Conservation (phyloP, 2,888 invertebrate genomes). For the Coenonympha glycerion region DNA sequence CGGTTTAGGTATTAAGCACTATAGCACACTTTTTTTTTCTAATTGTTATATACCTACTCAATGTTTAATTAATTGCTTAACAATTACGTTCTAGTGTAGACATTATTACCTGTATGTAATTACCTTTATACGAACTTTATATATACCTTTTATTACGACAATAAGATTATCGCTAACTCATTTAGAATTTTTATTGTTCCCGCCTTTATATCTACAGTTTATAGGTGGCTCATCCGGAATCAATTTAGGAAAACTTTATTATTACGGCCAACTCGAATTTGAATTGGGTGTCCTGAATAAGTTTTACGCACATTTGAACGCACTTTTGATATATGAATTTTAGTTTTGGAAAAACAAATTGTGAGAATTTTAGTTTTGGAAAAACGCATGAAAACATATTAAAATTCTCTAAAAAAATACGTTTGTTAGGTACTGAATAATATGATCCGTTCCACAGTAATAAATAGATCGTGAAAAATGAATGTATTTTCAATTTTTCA, state of each 20-base stretch:
- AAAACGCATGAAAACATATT: too few species aligned
- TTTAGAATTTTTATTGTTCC: conserved; percentile 28
- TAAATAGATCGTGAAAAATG: too few species aligned
- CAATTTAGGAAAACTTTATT: conserved; percentile 27
- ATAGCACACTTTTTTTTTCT: neutral
- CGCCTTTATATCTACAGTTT: conserved; percentile 27
- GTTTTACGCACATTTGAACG: neutral
- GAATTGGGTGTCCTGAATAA: neutral
- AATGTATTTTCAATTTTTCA: too few species aligned
- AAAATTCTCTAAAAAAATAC: too few species aligned
- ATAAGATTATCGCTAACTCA: conserved; percentile 28
- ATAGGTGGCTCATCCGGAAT: conserved; percentile 27
- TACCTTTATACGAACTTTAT: conserved; percentile 9
- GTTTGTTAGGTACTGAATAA: too few species aligned
- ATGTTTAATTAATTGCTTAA: neutral
- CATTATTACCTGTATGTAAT: neutral
- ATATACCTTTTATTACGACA: conserved; percentile 25
- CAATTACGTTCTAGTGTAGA: neutral
- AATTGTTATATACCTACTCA: neutral
- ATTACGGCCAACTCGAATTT: conserved; percentile 20
- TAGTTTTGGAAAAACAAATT: too few species aligned
- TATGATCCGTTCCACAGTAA: too few species aligned
- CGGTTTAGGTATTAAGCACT: too few species aligned
- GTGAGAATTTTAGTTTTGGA: too few species aligned
- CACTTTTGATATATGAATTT: too few species aligned